Evolutionary conservation across 2,113 vertebrate species (phyloP).

Genomic region (Neotoma lepida): DNA sequence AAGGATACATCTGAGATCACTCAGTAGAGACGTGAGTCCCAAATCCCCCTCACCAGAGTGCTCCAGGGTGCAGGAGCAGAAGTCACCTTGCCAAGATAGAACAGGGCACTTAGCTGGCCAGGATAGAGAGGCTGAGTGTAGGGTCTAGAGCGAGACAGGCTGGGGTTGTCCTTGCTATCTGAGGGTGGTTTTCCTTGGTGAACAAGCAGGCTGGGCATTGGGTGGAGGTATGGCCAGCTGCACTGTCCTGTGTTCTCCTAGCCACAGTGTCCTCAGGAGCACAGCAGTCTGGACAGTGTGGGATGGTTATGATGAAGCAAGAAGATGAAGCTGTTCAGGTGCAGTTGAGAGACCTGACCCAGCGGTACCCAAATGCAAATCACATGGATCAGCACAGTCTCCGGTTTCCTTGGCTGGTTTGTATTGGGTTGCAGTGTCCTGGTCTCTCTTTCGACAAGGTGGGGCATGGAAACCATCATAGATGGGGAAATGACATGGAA

Average conservation of each 20-base stretch:
- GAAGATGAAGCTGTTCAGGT: not conserved
- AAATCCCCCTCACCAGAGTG: not conserved
- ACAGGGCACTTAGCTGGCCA: not conserved
- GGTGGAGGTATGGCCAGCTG: not conserved
- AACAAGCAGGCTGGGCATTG: not conserved
- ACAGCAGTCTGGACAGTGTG: too few relatives aligned
- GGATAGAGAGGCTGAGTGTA: not conserved
- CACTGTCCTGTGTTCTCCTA: not conserved
- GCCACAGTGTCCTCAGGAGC: too few relatives aligned
- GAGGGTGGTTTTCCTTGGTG: not conserved
- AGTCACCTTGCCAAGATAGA: not conserved
- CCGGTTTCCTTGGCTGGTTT: not conserved
- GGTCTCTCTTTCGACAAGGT: not conserved
- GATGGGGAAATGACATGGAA: not conserved
- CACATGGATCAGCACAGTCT: fast-evolving
- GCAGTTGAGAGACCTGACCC: not conserved
- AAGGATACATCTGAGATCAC: not conserved
- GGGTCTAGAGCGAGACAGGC: not conserved
- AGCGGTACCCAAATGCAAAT: fast-evolving
- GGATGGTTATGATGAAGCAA: too few relatives aligned
- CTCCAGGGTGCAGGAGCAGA: not conserved
- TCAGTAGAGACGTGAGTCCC: not conserved
- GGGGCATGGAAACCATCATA: not conserved
- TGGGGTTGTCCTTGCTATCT: not conserved
- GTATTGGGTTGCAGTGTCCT: not conserved